Base-by-base conservation (phyloP, 2,113 vertebrate genomes). In the Xiphophorus couchianus region DNA sequence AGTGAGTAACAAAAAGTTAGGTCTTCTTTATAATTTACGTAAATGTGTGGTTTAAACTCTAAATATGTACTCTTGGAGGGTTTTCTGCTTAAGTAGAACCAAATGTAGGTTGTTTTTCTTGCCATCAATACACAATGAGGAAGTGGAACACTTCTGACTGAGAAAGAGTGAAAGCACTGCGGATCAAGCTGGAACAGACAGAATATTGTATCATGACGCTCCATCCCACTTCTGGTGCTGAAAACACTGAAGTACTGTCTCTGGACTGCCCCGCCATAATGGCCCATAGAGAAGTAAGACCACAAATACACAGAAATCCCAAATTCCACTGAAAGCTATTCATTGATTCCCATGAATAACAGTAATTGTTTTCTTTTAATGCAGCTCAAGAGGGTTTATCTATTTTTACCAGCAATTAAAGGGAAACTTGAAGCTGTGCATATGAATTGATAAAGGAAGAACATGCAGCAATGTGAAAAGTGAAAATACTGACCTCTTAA, bases 191-290 rank as follows among this genome's bases (percentile, higher is more conserved):
- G 54, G 81, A 92, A 93, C 93, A 93, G 88, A 90, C 83, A 75
- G 88, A 93, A 93, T 92, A 90, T 90, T 93, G 93, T 92, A 71
- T 92, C 76, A 75, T 83, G 84, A 91, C 71, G 88, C 86, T 89
- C 86, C 91, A 79, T 84, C 93, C 93, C 93, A 93, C 93, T 93
- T 91, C 74, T 89, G 88, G 60, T 78, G 77, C 73, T 70, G 88
- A 88, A 89, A 93, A 93, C 93, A 93, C 88, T 92, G 88, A 88
- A 89, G 91, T 89, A 87, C 91, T 93, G 89, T 93, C 61, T 80
- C 74, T 66, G 68, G 65, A 77, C 80, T 71, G 82, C 51, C 67
- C 5, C 30, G n/a, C 81, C 76, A 92, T 90, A 90, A 92, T 72
- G 80, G 86, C 81, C 90, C 86, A 90, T 81, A 83, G 87, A 92